Conservation (phyloP, 2,888 invertebrate species). For the Cacoxenus indagator region DNA sequence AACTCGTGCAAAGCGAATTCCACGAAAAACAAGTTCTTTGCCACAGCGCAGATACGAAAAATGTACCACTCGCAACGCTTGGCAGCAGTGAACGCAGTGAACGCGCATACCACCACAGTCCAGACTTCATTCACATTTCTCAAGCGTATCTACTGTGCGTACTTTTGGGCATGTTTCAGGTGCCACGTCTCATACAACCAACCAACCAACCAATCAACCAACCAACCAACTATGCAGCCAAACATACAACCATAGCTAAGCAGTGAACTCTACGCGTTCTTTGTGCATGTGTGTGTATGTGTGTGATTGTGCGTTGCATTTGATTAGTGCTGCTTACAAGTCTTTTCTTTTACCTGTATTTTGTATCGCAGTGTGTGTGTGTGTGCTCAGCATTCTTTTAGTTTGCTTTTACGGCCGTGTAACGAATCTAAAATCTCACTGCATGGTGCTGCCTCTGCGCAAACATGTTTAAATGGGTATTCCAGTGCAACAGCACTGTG, state of each 20-base stretch:
- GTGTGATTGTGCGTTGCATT: constrained; percentile 38
- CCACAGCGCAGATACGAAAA: background rate
- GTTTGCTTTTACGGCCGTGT: background rate
- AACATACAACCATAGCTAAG: background rate
- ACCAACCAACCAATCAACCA: no score
- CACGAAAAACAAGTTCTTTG: constrained; percentile 5
- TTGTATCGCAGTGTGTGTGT: background rate
- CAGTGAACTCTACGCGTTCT: constrained; percentile 13
- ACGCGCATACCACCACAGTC: background rate
- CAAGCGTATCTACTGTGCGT: background rate
- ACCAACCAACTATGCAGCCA: background rate
- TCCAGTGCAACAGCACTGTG: constrained; percentile 6
- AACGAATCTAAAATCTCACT: background rate
- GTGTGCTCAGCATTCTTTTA: background rate
- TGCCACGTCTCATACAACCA: background rate
- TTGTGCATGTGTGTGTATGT: constrained; percentile 12
- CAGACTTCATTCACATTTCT: background rate
- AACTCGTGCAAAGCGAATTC: background rate
- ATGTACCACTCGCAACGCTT: constrained; percentile 21
- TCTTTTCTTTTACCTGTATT: constrained; percentile 6
- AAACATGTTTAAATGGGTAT: constrained; percentile 21
- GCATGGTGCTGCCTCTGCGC: constrained; percentile 2
- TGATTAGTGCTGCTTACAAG: constrained; percentile 55
- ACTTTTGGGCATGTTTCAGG: background rate
- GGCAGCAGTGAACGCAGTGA: constrained; percentile 3